phyloP scores from a whole-genome alignment of 2,113 vertebrate genomes.

The Falco punctatus region DNA sequence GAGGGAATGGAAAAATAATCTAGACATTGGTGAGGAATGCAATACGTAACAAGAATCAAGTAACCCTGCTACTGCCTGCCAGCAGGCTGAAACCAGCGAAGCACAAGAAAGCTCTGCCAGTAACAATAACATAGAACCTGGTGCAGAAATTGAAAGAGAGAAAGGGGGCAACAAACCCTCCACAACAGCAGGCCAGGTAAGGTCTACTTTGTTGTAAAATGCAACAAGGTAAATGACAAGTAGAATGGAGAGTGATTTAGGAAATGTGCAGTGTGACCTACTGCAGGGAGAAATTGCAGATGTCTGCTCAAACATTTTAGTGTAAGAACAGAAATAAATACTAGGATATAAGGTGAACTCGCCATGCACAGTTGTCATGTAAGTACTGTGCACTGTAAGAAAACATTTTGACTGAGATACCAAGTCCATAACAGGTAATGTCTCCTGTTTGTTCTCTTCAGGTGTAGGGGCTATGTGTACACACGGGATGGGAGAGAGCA shows the following conservation, averaged over 20 bases:
- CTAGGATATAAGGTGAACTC: not conserved
- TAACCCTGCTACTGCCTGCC: not conserved
- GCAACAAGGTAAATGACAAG: not conserved
- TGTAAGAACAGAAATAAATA: not conserved
- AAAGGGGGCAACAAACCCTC: constrained; percentile 16
- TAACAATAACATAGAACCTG: not conserved
- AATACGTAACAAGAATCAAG: constrained; percentile 20
- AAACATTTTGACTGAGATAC: not conserved
- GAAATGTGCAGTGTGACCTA: not conserved
- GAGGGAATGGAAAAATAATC: constrained; percentile 73
- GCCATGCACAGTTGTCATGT: not conserved
- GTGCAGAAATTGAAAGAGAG: constrained; percentile 32
- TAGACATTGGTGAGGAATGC: not conserved
- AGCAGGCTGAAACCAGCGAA: not conserved
- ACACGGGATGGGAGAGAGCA: no score
- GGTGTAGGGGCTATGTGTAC: not conserved
- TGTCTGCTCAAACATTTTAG: not conserved
- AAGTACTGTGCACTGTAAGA: not conserved
- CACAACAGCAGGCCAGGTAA: constrained; percentile 66
- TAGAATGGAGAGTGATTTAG: not conserved
- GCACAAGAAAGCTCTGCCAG: not conserved
- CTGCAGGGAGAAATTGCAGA: not conserved
- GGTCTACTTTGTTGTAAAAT: not conserved
- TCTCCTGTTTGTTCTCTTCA: not conserved
- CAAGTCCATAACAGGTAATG: not conserved